Percentiles rank a stretch among this genome's conserved stretches.
Conservation (phyloP, 2,113 vertebrate genomes). For the Pangasianodon gigas region DNA sequence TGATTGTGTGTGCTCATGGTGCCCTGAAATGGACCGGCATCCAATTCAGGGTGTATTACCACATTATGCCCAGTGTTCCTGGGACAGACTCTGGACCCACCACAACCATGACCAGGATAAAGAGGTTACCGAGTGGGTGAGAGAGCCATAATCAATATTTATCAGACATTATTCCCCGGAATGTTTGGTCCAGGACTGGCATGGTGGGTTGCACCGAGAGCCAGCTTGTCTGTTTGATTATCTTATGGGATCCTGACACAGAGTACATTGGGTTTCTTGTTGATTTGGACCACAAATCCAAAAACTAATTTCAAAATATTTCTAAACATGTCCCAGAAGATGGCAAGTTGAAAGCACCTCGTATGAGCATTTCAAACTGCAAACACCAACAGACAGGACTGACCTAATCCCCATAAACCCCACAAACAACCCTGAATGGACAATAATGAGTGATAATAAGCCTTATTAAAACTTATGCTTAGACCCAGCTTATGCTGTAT, state of each 20-base stretch:
- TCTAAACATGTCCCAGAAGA: neutral
- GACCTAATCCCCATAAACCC: slow-evolving; percentile 6
- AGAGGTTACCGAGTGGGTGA: neutral
- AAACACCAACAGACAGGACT: slow-evolving; percentile 27
- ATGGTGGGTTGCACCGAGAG: neutral
- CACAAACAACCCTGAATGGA: slow-evolving; percentile 35
- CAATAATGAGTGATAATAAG: slow-evolving; percentile 46
- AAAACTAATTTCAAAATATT: neutral
- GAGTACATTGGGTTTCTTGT: neutral
- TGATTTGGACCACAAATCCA: neutral
- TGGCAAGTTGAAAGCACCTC: neutral
- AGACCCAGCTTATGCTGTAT: slow-evolving; percentile 67
- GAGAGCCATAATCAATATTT: neutral
- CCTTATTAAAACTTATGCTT: slow-evolving; percentile 70
- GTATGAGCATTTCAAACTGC: neutral
- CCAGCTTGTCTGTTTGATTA: neutral
- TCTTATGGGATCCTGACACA: neutral
- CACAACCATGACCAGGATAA: neutral
- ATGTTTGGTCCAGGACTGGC: neutral
- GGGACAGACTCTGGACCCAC: neutral
- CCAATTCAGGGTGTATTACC: neutral
- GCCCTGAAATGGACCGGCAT: neutral
- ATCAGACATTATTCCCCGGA: neutral
- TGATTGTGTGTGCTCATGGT: neutral
- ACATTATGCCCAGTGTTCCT: neutral